Base-by-base conservation (phyloP, 2,797 vertebrate genomes). In the Clamator glandarius region DNA sequence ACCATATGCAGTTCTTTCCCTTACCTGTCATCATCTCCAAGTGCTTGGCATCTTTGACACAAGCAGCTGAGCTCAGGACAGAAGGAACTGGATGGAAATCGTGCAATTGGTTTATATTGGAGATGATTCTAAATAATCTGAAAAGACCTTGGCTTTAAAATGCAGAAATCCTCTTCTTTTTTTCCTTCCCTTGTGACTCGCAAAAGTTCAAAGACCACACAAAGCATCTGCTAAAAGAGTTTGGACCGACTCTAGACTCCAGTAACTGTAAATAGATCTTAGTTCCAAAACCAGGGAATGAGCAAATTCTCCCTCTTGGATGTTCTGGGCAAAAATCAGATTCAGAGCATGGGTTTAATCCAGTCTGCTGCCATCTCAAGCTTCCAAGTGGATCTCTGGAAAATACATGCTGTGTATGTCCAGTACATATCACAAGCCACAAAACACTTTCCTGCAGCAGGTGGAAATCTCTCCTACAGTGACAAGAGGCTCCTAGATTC, bases 1-100 rank as follows among this genome's bases (percentile, higher is more conserved):
- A 84, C 81, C 90, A 95, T 90, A 69, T 76, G 63, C 59, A 74
- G 84, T 59, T 76, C 93, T 90, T 95, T 84, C 57, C 78, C 74
- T 74, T 85, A 90, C 95, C 92, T 96, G 78, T 89, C 94, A 95
- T 89, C 93, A 29, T 95, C 81, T 92, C 86, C 92, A 85, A 94
- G 88, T 82, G 57, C 52, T 74, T 96, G 89, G 81, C 92, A 83
- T 5, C 48, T 68, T 68, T 51, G 63, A 89, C 84, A 84, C 12
- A 42, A 80, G 81, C 57, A 82, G 77, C 90, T 92, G 93, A 87
- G 72, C 72, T 82, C 46, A 15, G 80, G 33, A 83, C 57, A 74
- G 81, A 64, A 57, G 72, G 84, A 94, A 39, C 48, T 77, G 86
- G 41, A 75, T 87, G 84, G 84, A 96, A 96, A 93, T 70, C 84